Conservation (phyloP, 1,140 invertebrate genomes). For the Nylanderia fulva region DNA sequence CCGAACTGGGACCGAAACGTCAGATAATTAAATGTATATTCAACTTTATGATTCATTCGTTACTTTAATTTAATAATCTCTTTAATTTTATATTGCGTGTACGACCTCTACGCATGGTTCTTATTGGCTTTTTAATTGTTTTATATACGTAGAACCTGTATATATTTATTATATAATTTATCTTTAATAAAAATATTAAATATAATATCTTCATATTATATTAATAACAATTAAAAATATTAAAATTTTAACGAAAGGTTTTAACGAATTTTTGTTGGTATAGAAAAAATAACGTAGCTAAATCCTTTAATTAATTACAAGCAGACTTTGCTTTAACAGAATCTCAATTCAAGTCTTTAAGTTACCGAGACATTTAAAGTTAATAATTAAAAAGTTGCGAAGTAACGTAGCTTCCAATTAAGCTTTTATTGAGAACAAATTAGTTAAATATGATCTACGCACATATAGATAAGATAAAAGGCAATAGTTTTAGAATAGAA, state of each 20-base stretch:
- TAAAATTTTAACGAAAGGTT: background rate
- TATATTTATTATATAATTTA: no score
- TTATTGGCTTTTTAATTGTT: no score
- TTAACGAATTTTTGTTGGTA: background rate
- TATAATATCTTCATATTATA: no score
- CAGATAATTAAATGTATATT: no score
- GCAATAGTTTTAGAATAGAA: no score
- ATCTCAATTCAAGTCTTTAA: background rate
- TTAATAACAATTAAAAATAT: background rate
- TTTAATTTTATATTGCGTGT: no score
- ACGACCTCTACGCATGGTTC: no score
- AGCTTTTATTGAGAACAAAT: conserved; percentile 6
- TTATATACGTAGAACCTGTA: no score
- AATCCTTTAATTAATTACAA: conserved; percentile 18
- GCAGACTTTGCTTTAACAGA: background rate
- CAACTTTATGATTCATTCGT: no score
- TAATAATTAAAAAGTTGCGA: conserved; percentile 22
- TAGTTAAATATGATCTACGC: background rate
- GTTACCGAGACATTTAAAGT: conserved; percentile 14
- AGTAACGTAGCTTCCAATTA: background rate
- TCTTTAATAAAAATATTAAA: no score
- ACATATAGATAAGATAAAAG: background rate
- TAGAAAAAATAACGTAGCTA: background rate
- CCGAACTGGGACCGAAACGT: no score
- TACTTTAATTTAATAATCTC: no score